Evolutionary conservation across 2,888 invertebrate genomes (phyloP), one percentile per base, ranked within the genome.

Genomic region (Diogma glabrata): DNA sequence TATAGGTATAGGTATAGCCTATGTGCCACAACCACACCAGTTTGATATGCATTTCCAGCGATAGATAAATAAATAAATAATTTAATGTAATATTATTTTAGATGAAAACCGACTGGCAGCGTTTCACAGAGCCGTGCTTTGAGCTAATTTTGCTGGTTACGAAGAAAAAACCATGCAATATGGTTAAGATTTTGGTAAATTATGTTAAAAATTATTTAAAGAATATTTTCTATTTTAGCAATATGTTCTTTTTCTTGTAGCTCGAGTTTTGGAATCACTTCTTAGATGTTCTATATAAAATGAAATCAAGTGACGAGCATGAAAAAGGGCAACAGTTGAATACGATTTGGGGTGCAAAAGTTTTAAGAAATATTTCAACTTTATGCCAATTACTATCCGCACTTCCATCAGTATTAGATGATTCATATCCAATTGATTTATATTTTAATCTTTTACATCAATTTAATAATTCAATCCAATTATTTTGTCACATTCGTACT

Each of bases 91-190:
- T n/a, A n/a, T n/a, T 53, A 54, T 72, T 72, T 14, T 60, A 85
- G 83, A 78, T 79, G 58, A 81, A 84, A 65, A 84, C 85, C 3
- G 86, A 87, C 61, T 84, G 85, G 82, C 82, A 84, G 60, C 77
- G 79, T 59, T 86, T 81, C 67, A 66, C 86, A 49, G 74, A 80
- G 46, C 79, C 80, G 56, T 82, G 83, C 55, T 76, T 85, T 51
- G 87, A 87, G 64, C 75, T 82, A 28, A 72, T 87, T 47, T 83
- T 84, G 3, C 78, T 81, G 64, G 74, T 86, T 47, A 81, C 83
- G 1, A 83, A 84, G 58, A 73, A 81, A 47, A 72, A 78, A 16
- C 83, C 84, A 14, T 69, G 76, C 54, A 78, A 79, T 56, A 79
- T 81, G 20, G 82, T 84, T 60, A 73, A 74, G 53, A 75, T 75